Evolutionary conservation across 1,140 invertebrate species (phyloP).

Genomic region (Chrysoperla carnea): DNA sequence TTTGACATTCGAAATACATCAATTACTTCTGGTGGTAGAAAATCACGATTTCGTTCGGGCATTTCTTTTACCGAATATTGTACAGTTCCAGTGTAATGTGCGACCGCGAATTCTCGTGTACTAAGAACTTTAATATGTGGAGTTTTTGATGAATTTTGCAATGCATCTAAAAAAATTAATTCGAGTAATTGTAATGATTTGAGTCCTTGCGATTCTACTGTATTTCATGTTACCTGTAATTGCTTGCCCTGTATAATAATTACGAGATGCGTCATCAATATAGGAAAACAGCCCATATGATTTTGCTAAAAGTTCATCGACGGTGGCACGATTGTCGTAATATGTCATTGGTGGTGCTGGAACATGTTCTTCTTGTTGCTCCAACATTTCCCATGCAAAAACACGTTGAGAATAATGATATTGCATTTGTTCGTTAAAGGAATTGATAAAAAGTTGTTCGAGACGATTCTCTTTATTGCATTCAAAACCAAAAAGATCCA

Average conservation of each 20-base stretch:
- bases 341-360: slow-evolving; percentile 49
- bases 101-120: slow-evolving; percentile 53
- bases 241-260: slow-evolving; percentile 34
- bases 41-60: slow-evolving; percentile 75
- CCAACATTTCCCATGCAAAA: slow-evolving; percentile 80
- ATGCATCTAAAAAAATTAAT: slow-evolving; percentile 33
- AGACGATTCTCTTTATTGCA: slow-evolving; percentile 71
- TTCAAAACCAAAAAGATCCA: slow-evolving; percentile 85
- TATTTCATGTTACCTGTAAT: slow-evolving; percentile 29
- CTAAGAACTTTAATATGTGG: slow-evolving; percentile 41
- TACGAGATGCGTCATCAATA: slow-evolving; percentile 75
- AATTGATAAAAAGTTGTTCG: slow-evolving; percentile 76
- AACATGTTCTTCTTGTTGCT: slow-evolving; percentile 71
- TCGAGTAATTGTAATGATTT: no score
- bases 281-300: slow-evolving; percentile 69
- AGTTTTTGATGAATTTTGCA: slow-evolving; percentile 26
- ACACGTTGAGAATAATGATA: slow-evolving; percentile 76
- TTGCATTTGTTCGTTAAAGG: slow-evolving; percentile 76
- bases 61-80: slow-evolving; percentile 67
- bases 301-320: slow-evolving; percentile 72
- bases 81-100: slow-evolving; percentile 71
- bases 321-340: slow-evolving; percentile 72
- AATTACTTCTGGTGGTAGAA: slow-evolving; percentile 70
- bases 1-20: slow-evolving; percentile 62
- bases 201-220: no score